Base-by-base conservation (phyloP, 2,113 vertebrate species). In the Natator depressus region DNA sequence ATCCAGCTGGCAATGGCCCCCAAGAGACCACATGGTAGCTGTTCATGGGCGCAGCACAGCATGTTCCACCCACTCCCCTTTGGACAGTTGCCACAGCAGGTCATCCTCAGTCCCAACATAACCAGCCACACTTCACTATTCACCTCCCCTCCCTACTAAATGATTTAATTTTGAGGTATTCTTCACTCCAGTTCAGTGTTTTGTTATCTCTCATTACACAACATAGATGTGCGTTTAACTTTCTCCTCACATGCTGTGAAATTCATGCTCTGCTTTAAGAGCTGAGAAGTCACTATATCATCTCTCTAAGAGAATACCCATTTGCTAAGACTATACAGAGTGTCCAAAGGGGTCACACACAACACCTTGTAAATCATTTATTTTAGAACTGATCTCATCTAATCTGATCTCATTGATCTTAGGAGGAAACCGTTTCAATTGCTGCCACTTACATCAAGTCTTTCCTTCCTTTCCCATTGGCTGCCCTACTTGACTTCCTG, bases 11-110 rank as follows among this genome's bases (percentile, higher is more conserved):
- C 97, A 96, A 90, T 1, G 85, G 93, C 53, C 84, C 95, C 95
- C 94, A 0, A 89, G 96, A 97, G 96, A 95, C 97, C 97, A 97
- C 97, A 96, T 95, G 96, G 95, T 96, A 96, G 91, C 94, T 1
- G 94, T 96, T 96, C 96, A 94, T 96, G 96, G 95, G 96, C 96
- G 96, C 90, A 96, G 95, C 96, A 91, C 97, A 96, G 94, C 96
- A 96, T 97, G 96, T 91, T 95, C 24, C 95, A 89, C 82, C 96
- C 96, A 95, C 96, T 96, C 97, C 95, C 94, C 96, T 96, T 59
- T 59, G 57, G 57, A 12, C 4, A 59, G 57, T 13, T 55, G 81
- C 76, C 46, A 85, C 81, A 35, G 76, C 85, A 42, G 87, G 80
- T 91, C 81, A 38, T 46, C 31, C 0, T 1, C 38, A 8, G 78